Percentiles rank a stretch among this genome's conserved stretches.
phyloP scores from a whole-genome alignment of 2,797 vertebrate species.

The Clarias laeviceps region DNA sequence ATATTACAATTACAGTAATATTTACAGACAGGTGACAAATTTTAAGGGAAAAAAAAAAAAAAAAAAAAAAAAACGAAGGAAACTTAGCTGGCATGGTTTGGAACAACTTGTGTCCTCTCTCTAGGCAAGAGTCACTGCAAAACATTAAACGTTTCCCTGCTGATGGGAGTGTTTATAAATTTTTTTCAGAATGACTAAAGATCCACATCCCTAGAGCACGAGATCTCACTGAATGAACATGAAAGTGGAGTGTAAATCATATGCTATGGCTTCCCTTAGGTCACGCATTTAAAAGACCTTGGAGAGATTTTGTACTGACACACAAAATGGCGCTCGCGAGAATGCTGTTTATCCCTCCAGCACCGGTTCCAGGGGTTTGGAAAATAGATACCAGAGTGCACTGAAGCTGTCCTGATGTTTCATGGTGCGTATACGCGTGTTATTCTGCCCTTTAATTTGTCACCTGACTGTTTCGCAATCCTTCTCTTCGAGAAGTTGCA shows the following conservation, averaged over 20 bases:
- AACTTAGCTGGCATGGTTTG: not conserved
- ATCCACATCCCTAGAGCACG: not conserved
- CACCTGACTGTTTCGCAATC: slow-evolving; percentile 11
- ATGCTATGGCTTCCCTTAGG: not conserved
- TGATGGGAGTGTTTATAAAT: not conserved
- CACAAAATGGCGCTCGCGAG: not conserved
- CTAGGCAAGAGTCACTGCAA: not conserved
- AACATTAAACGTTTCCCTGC: not conserved
- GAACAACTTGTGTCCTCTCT: no score
- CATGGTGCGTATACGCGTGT: no score
- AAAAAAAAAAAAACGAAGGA: no score
- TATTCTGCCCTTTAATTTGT: not conserved
- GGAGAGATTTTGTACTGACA: not conserved
- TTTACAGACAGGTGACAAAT: slow-evolving; percentile 15
- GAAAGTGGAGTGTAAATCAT: not conserved
- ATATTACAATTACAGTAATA: not conserved
- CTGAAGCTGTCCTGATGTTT: not conserved
- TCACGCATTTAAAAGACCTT: not conserved
- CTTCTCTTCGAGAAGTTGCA: slow-evolving; percentile 7
- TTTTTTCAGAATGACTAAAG: not conserved
- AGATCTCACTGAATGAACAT: not conserved
- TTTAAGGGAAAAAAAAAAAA: not conserved
- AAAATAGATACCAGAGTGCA: not conserved
- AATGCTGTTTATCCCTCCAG: not conserved
- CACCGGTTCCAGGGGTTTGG: not conserved